A percentile compares a stretch with the other conserved stretches of the same genome.
Conservation (phyloP, 1,140 invertebrate species). For the Kradibia gibbosae region DNA sequence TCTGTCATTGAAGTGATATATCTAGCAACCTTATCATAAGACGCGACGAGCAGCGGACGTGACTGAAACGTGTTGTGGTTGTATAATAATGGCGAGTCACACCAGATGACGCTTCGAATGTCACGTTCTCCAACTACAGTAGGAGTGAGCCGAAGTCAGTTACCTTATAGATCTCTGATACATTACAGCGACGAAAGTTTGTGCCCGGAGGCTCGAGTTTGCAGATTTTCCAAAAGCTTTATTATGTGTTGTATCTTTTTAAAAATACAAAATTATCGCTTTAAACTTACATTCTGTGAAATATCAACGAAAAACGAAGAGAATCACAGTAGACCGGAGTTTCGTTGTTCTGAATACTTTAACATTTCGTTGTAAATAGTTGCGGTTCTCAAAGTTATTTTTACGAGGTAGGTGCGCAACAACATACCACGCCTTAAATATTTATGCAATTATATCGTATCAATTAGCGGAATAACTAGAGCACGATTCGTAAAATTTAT, state of each 20-base stretch:
- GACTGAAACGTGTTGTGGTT: slow-evolving; percentile 22
- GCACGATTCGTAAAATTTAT: too few relatives aligned
- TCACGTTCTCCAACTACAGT: not conserved
- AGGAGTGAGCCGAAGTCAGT: slow-evolving; percentile 21
- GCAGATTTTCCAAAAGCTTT: not conserved
- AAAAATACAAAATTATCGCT: slow-evolving; percentile 8
- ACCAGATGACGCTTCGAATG: slow-evolving; percentile 46
- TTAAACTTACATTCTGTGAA: slow-evolving; percentile 12
- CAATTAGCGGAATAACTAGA: too few relatives aligned
- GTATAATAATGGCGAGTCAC: slow-evolving; percentile 1
- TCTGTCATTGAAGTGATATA: slow-evolving; percentile 12
- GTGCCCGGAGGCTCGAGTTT: too few relatives aligned
- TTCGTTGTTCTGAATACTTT: not conserved
- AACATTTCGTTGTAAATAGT: not conserved
- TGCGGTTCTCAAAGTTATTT: not conserved
- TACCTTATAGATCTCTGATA: slow-evolving; percentile 18
- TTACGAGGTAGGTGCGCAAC: slow-evolving; percentile 7
- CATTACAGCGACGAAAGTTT: not conserved
- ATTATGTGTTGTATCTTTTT: slow-evolving; percentile 30
- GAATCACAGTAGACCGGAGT: not conserved
- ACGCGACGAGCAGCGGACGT: not conserved
- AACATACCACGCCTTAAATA: not conserved
- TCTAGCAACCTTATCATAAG: slow-evolving; percentile 2
- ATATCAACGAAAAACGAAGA: not conserved
- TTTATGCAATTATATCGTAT: not conserved